phyloP scores from a whole-genome alignment of 2,113 vertebrate species.

The Hippopotamus amphibius region DNA sequence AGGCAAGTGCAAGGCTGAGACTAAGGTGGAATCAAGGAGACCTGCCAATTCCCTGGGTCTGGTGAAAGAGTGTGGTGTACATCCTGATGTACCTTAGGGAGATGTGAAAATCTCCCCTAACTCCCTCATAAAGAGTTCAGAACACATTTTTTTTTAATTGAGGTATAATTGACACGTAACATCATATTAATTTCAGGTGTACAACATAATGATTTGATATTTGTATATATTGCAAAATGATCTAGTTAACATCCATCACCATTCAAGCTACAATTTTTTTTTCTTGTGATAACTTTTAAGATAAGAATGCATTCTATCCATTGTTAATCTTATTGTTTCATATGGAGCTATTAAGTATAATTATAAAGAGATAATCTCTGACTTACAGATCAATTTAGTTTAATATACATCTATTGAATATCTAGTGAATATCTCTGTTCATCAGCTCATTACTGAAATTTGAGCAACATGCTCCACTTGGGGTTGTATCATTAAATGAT shows the following conservation, averaged over 20 bases:
- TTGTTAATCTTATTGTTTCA: background rate
- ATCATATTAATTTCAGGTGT: background rate
- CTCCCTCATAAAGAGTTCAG: background rate
- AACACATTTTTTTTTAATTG: background rate
- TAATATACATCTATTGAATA: background rate
- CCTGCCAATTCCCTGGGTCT: background rate
- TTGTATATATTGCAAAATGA: background rate
- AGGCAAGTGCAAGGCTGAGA: background rate
- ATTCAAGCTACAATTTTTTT: background rate
- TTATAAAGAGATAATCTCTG: background rate
- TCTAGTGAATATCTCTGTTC: background rate
- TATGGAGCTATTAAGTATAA: background rate
- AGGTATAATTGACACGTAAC: background rate
- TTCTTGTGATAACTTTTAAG: background rate
- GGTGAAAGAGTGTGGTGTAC: background rate
- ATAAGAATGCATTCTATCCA: background rate
- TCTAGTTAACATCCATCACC: background rate
- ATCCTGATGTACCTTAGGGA: background rate
- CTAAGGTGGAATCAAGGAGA: background rate
- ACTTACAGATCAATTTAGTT: background rate
- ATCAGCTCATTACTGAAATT: background rate
- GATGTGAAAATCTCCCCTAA: background rate
- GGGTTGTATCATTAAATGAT: background rate
- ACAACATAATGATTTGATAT: background rate
- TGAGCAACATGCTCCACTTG: background rate